Percentiles rank a stretch among this genome's conserved stretches.
Evolutionary conservation across 2,888 invertebrate species (phyloP).

Genomic region (Thecocarcelia acutangulata): DNA sequence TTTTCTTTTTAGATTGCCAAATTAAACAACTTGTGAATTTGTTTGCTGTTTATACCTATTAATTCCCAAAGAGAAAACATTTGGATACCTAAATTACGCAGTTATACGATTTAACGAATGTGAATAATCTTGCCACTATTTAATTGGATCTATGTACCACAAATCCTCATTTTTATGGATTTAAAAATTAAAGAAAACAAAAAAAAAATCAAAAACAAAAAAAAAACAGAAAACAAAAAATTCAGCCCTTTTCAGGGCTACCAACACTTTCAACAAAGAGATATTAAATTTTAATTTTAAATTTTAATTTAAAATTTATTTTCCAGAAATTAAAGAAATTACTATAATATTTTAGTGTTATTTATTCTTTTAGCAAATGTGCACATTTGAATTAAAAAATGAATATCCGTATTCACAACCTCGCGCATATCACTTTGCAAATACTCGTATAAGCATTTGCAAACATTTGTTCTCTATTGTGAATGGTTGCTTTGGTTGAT

Average conservation of each 20-base stretch:
- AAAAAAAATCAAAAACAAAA: conserved; percentile 43
- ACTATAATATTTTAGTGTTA: too few species aligned
- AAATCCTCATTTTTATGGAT: conserved; percentile 43
- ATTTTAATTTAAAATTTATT: too few species aligned
- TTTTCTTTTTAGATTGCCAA: conserved; percentile 49
- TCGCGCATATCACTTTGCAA: too few species aligned
- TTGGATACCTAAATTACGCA: conserved; percentile 56
- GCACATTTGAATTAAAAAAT: too few species aligned
- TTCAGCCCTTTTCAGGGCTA: conserved; percentile 80
- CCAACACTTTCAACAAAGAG: conserved; percentile 76
- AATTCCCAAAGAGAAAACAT: conserved; percentile 23
- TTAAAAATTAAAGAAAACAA: conserved; percentile 38
- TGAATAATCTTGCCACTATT: conserved; percentile 59
- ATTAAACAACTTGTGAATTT: conserved; percentile 7
- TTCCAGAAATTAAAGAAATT: too few species aligned
- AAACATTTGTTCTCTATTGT: too few species aligned
- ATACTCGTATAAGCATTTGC: too few species aligned
- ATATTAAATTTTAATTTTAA: conserved; percentile 64
- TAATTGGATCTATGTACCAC: conserved; percentile 39
- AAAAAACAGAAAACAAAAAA: conserved; percentile 20
- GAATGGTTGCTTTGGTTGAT: too few species aligned
- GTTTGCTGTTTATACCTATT: conserved; percentile 31
- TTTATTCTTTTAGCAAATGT: too few species aligned
- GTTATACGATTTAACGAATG: conserved; percentile 33
- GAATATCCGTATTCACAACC: too few species aligned